phyloP scores from a whole-genome alignment of 2,888 invertebrate species.

The Agriopis leucophaearia region DNA sequence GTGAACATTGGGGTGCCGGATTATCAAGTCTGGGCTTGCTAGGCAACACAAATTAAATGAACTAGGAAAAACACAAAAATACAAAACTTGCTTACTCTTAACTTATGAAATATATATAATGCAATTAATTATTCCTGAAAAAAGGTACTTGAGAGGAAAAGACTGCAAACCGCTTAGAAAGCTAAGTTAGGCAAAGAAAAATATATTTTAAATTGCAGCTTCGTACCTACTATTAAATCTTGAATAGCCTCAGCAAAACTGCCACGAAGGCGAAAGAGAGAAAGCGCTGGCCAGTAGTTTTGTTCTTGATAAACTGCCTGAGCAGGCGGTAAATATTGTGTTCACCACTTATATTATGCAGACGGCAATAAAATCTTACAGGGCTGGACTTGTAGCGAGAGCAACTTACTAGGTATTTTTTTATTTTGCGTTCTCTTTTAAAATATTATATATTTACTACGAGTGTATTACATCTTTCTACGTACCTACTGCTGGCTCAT shows the following conservation, averaged over 20 bases:
- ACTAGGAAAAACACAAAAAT: no score
- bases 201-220: not conserved
- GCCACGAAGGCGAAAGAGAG: conserved; percentile 36
- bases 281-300: conserved; percentile 40
- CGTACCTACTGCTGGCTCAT: no score
- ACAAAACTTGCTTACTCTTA: no score
- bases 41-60: no score
- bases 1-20: no score
- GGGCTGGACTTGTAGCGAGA: conserved; percentile 26
- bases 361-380: conserved; percentile 29
- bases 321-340: conserved; percentile 41
- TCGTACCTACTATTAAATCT: conserved; percentile 36
- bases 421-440: no score
- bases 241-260: conserved; percentile 38
- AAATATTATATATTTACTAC: no score
- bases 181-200: not conserved
- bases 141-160: not conserved
- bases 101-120: no score
- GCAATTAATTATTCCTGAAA: no score
- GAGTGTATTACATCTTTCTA: no score
- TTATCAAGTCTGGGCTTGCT: no score
- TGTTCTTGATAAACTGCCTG: conserved; percentile 41
- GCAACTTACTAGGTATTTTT: conserved; percentile 3
- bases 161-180: not conserved
- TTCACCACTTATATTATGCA: conserved; percentile 33